Conservation (phyloP, 2,113 vertebrate species). For the Microcebus lehilahytsara region DNA sequence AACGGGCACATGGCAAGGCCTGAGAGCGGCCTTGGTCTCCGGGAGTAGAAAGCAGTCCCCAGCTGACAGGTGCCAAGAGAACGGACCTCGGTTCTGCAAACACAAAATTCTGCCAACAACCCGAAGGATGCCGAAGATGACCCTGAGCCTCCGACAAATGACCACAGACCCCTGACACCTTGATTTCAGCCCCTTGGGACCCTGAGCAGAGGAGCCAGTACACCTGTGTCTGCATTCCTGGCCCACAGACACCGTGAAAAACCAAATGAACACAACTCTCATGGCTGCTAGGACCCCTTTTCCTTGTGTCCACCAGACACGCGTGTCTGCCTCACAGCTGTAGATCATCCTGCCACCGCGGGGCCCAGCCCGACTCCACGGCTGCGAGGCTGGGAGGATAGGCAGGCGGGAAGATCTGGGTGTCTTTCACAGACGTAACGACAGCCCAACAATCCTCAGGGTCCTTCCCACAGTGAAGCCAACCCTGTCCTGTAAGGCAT, state of each 20-base stretch:
- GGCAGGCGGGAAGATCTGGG: background rate
- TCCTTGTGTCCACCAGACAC: fast-evolving
- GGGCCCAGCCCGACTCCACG: fast-evolving
- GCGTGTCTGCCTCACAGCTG: background rate
- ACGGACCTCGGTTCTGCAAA: background rate
- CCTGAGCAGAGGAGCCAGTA: background rate
- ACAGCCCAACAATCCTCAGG: background rate
- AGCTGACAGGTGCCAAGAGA: background rate
- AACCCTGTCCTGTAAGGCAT: background rate
- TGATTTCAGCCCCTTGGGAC: background rate
- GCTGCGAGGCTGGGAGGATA: background rate
- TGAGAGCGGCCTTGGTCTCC: background rate
- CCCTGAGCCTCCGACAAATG: background rate
- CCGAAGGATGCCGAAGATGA: background rate
- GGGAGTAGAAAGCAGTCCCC: background rate
- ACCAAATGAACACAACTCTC: background rate
- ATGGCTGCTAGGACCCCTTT: background rate
- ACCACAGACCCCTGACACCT: background rate
- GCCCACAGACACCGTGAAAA: background rate
- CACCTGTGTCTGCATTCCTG: background rate
- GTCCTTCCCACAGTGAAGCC: background rate
- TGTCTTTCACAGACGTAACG: background rate
- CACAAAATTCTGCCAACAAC: background rate
- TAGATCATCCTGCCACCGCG: fast-evolving
- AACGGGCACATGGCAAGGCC: background rate